A percentile compares a stretch with the other conserved stretches of the same genome.
These are phyloP conservation scores for Elegia similella DNA, from an alignment of 2,888 invertebrate genomes.

Conservation along the genomic window DNA sequence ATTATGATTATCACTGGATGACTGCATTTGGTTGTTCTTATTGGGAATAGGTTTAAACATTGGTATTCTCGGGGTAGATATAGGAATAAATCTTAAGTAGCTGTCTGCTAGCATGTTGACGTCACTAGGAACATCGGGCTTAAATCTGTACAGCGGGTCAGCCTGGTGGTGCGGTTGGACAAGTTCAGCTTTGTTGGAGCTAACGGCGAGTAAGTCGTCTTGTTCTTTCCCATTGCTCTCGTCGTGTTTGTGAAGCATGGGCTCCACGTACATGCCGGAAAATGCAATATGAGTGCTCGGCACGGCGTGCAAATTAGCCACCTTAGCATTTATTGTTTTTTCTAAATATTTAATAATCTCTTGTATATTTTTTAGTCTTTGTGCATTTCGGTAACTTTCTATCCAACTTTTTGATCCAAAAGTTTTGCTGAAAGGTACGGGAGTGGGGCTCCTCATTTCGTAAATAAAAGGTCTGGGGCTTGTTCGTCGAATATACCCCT, in stretches of 20 bases:
- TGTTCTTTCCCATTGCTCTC: constrained; percentile 25
- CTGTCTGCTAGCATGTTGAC: constrained; percentile 86
- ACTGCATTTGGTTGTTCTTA: constrained; percentile 18
- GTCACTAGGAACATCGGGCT: constrained; percentile 87
- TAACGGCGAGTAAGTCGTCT: constrained; percentile 37
- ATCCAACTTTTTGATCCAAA: constrained; percentile 66
- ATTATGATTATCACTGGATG: constrained; percentile 5
- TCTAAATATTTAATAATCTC: constrained; percentile 71
- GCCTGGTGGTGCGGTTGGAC: constrained; percentile 55
- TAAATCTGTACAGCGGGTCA: constrained; percentile 86
- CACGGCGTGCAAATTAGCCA: constrained; percentile 57
- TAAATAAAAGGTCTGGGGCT: constrained; percentile 78
- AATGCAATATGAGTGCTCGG: constrained; percentile 61
- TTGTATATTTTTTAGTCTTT: constrained; percentile 67
- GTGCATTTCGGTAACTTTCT: constrained; percentile 68
- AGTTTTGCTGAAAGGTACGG: constrained; percentile 63
- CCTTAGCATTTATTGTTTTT: constrained; percentile 69
- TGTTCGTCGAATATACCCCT: constrained; percentile 55
- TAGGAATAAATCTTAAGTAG: constrained; percentile 57
- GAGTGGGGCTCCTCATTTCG: constrained; percentile 63
- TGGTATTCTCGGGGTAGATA: constrained; percentile 39
- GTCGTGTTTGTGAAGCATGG: constrained; percentile 38
- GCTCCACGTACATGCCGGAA: constrained; percentile 65
- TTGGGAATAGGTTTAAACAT: constrained; percentile 53
- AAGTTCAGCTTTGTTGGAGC: constrained; percentile 43